Conservation (phyloP, 2,888 invertebrate genomes). For the Chymomyza procnemis region DNA sequence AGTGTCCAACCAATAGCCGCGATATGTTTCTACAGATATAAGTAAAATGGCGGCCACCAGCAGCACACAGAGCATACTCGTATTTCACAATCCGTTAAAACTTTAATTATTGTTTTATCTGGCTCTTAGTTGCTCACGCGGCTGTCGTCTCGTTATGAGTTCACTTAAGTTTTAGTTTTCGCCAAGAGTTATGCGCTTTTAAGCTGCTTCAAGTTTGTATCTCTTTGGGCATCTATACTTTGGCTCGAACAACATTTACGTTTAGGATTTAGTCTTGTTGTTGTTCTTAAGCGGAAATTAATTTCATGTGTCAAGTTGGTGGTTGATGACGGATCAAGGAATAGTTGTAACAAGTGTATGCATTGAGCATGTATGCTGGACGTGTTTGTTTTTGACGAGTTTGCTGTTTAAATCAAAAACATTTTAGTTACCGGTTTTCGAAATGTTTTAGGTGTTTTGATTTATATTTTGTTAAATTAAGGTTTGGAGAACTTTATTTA, state of each 20-base stretch:
- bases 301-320: neutral
- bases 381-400: too few relatives aligned
- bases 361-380: neutral
- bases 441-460: too few relatives aligned
- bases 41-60: neutral
- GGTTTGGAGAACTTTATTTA: too few relatives aligned
- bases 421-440: too few relatives aligned
- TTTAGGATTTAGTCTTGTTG: neutral
- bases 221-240: neutral
- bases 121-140: neutral
- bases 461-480: too few relatives aligned
- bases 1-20: too few relatives aligned
- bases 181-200: neutral
- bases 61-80: neutral
- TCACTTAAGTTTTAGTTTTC: neutral
- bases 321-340: too few relatives aligned
- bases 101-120: constrained; percentile 13
- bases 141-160: neutral
- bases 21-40: neutral
- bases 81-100: neutral
- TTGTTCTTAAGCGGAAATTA: neutral
- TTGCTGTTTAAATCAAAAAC: too few relatives aligned
- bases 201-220: neutral
- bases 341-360: neutral
- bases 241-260: too few relatives aligned